Percentiles rank a stretch among this genome's conserved stretches.
Evolutionary conservation across 2,113 vertebrate species (phyloP).

Genomic region (Melospiza melodia): DNA sequence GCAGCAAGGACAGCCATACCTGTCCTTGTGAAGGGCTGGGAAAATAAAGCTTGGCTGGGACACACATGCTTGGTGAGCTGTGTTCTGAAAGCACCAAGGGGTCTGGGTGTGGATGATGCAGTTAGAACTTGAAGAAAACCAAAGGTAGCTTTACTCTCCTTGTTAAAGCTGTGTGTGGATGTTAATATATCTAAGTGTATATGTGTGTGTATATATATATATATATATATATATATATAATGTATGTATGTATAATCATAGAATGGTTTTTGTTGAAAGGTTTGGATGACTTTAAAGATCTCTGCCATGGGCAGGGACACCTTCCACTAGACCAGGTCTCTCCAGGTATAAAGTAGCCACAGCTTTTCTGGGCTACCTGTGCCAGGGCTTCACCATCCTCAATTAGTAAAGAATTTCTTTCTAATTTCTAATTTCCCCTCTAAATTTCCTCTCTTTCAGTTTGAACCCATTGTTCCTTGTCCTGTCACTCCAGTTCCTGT

Average conservation of each 20-base stretch:
- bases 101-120: background rate
- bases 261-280: background rate
- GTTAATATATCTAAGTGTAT: accelerated
- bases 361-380: background rate
- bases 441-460: background rate
- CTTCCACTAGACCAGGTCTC: background rate
- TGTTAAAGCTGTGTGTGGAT: background rate
- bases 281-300: background rate
- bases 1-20: background rate
- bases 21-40: background rate
- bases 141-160: background rate
- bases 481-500: background rate
- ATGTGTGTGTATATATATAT: background rate
- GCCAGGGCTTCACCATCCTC: background rate
- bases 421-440: background rate
- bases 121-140: background rate
- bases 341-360: background rate
- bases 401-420: background rate
- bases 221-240: accelerated
- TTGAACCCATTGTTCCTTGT: background rate
- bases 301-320: background rate
- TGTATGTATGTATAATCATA: background rate
- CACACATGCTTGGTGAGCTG: accelerated
- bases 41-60: background rate
- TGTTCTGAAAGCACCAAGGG: background rate